phyloP scores from a whole-genome alignment of 2,888 invertebrate genomes.

The Epinotia demarniana region DNA sequence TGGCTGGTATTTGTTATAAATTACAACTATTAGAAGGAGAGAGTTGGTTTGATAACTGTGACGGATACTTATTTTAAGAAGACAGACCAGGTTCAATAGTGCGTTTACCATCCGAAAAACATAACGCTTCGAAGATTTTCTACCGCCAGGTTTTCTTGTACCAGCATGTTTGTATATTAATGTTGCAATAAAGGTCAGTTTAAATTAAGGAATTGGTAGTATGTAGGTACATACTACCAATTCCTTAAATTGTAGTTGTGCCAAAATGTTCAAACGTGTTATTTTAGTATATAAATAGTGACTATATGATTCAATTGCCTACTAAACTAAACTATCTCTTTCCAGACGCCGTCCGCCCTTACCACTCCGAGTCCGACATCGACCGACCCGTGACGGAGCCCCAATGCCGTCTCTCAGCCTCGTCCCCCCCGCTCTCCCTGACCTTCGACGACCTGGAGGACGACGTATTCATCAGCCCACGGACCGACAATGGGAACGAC shows the following conservation, averaged over 20 bases:
- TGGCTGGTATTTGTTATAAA: neutral
- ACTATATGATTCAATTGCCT: neutral
- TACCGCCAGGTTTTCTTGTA: too few species aligned
- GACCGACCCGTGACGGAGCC: conserved; percentile 60
- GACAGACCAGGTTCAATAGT: neutral
- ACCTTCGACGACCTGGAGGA: conserved; percentile 78
- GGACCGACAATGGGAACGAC: conserved; percentile 72
- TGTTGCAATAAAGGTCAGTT: too few species aligned
- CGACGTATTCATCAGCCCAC: conserved; percentile 76
- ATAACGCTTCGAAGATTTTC: too few species aligned
- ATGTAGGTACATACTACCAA: too few species aligned
- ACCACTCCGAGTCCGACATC: conserved; percentile 73
- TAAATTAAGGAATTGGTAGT: too few species aligned
- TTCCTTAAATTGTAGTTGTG: too few species aligned
- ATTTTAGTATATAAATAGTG: neutral
- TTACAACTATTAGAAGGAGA: neutral
- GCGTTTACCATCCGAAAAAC: too few species aligned
- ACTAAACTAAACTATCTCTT: conserved; percentile 32
- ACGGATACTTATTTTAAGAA: neutral
- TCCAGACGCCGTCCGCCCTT: conserved; percentile 71
- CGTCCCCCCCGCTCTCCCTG: conserved; percentile 71
- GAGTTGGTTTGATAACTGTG: neutral
- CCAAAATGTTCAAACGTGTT: too few species aligned
- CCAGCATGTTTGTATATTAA: too few species aligned
- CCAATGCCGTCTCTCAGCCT: conserved; percentile 71